These are phyloP conservation scores for Frankliniella fusca DNA, from an alignment of 2,888 invertebrate species.

Conservation along the genomic window DNA sequence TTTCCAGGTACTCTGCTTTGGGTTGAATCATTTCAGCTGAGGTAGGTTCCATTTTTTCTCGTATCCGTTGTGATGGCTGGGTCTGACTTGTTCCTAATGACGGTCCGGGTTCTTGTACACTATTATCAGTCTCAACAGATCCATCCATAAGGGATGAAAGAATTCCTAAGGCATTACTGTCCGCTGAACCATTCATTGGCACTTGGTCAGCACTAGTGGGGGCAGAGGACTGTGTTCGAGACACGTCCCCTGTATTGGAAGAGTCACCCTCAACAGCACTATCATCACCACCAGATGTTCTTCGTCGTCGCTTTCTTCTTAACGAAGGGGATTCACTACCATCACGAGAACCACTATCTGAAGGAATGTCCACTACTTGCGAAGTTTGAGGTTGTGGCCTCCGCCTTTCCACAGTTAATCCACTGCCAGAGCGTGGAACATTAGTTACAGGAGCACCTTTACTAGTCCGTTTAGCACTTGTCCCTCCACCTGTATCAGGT, in stretches of 20 bases:
- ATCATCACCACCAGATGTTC: constrained; percentile 19
- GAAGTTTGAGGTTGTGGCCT: constrained; percentile 8
- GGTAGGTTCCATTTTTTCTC: constrained; percentile 23
- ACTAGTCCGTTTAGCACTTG: constrained; percentile 14
- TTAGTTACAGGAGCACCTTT: constrained; percentile 3
- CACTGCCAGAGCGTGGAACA: not conserved
- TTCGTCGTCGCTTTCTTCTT: constrained; percentile 19
- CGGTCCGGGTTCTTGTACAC: constrained; percentile 24
- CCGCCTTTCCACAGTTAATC: constrained; percentile 19
- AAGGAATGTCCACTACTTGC: constrained; percentile 19
- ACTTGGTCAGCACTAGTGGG: not conserved
- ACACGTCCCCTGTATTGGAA: constrained; percentile 11
- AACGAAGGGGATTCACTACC: constrained; percentile 15
- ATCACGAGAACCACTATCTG: constrained; percentile 19
- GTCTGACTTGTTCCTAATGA: constrained; percentile 24
- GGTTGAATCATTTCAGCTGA: not conserved
- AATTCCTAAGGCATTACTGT: constrained; percentile 25
- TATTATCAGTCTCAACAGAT: constrained; percentile 21
- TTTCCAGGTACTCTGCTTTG: constrained; percentile 48
- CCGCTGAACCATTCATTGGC: constrained; percentile 21
- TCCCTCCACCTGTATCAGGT: not conserved
- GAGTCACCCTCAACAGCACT: not conserved
- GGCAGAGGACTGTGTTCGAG: not conserved
- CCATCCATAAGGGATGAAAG: constrained; percentile 26
- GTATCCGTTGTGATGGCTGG: constrained; percentile 20